Evolutionary conservation across 1,140 invertebrate species (phyloP), one percentile per base, ranked within the genome.

Genomic region (Philotrypesis tridentata): DNA sequence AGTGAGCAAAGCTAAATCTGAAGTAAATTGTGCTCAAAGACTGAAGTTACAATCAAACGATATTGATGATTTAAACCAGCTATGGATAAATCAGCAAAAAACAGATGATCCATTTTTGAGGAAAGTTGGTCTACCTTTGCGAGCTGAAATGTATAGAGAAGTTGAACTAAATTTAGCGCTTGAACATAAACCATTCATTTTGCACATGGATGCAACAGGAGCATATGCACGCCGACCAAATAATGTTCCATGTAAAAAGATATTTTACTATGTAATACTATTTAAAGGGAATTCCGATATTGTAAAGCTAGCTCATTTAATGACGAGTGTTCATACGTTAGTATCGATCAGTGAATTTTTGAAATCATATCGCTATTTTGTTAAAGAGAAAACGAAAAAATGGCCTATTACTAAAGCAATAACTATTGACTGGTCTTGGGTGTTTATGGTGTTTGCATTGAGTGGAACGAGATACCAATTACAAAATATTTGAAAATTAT

Each of bases 181-280:
- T 14, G 31, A 73, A 0, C 8, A 33, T n/a, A 23, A 80, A 31
- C 23, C 60, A 2, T 82, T 82, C 9, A 82, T 85, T 48, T 60
- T 85, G 8, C 83, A 86, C 40, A 65, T 76, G 0, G 85, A 86
- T 77, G 83, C 85, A 8, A 86, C 85, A 17, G 85, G 84, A 14
- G 61, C 37, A 23, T 65, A 83, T 78, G 72, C 33, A 12, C 67
- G 85, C 2, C 81, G 81, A 43, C 83, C 85, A 17, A n/a, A 79
- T 23, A n/a, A 68, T 14, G 21, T 83, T 0, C 23, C 37, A 8
- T 73, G 31, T 8, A 84, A 85, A 68, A n/a, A 67, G 82, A 84
- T 84, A n/a, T 81, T 82, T 79, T 86, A 83, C 80, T 84, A 86
- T 29, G 65, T 29, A n/a, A 75, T 86, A 0, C 31, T 84, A 12